Conservation (phyloP, 2,797 vertebrate genomes). For the Coregonus suidteri region DNA sequence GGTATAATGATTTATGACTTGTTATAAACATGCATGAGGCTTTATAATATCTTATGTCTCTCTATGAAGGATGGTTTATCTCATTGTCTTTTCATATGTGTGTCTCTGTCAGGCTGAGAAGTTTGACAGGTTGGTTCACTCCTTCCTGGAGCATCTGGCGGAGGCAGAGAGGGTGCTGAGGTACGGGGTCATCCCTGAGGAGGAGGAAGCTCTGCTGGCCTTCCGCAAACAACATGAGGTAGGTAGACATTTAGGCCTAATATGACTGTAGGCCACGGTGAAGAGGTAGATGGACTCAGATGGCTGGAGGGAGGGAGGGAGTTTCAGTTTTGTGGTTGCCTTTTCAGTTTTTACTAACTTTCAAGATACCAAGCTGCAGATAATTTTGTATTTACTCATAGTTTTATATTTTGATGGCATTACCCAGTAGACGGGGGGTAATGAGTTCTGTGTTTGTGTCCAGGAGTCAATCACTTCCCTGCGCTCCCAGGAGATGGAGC, state of each 20-base stretch:
- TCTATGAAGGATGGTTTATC: background rate
- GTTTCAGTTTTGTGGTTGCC: too few relatives aligned
- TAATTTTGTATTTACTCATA: background rate
- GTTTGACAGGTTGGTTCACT: slow-evolving; percentile 80
- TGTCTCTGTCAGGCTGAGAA: slow-evolving; percentile 75
- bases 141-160: slow-evolving; percentile 81
- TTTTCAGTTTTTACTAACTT: background rate
- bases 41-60: background rate
- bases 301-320: too few relatives aligned
- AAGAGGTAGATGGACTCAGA: too few relatives aligned
- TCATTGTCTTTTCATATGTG: background rate
- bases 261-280: background rate
- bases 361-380: background rate
- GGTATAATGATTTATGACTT: background rate
- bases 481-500: slow-evolving; percentile 73
- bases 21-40: background rate
- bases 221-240: slow-evolving; percentile 82
- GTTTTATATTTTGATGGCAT: background rate
- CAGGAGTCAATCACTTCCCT: slow-evolving; percentile 80
- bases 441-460: background rate
- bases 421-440: background rate
- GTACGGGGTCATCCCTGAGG: slow-evolving; percentile 77
- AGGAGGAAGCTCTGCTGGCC: slow-evolving; percentile 71
- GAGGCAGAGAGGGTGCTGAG: slow-evolving; percentile 81
- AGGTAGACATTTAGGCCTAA: slow-evolving; percentile 16